phyloP scores from a whole-genome alignment of 1,140 invertebrate species.

The Phocides pigmalion region DNA sequence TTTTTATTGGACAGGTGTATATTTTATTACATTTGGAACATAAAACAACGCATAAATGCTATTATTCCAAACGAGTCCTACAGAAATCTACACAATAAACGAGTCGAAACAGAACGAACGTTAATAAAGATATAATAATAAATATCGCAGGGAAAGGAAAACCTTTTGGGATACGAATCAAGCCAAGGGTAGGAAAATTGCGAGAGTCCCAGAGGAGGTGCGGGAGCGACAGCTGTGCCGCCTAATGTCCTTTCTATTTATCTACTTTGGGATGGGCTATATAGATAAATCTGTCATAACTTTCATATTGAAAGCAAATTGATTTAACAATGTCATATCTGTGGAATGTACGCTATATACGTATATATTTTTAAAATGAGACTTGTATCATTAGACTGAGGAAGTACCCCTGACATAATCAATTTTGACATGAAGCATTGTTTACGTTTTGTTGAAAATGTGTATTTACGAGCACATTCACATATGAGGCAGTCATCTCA shows the following conservation, averaged over 20 bases:
- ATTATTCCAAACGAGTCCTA: constrained; percentile 42
- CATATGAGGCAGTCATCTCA: no score
- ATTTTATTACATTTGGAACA: constrained; percentile 55
- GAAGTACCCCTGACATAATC: no score
- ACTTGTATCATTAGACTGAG: no score
- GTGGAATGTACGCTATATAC: no score
- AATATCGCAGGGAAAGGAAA: constrained; percentile 72
- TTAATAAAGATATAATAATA: constrained; percentile 83
- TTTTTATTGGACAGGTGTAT: constrained; percentile 56
- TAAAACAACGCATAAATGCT: constrained; percentile 60
- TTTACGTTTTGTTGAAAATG: no score
- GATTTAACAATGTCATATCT: not conserved
- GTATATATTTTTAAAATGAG: no score
- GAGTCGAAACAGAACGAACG: constrained; percentile 61
- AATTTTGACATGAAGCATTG: no score
- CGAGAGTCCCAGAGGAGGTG: constrained; percentile 70
- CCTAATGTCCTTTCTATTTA: constrained; percentile 80
- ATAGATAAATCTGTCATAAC: constrained; percentile 66
- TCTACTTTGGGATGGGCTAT: constrained; percentile 67
- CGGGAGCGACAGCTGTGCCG: constrained; percentile 70
- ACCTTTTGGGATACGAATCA: constrained; percentile 77
- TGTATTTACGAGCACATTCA: no score
- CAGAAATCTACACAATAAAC: constrained; percentile 70
- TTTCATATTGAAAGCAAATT: constrained; percentile 30
- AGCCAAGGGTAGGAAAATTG: constrained; percentile 80